Evolutionary conservation across 2,113 vertebrate species (phyloP), one percentile per base, ranked within the genome.

Genomic region (Nycticebus coucang): DNA sequence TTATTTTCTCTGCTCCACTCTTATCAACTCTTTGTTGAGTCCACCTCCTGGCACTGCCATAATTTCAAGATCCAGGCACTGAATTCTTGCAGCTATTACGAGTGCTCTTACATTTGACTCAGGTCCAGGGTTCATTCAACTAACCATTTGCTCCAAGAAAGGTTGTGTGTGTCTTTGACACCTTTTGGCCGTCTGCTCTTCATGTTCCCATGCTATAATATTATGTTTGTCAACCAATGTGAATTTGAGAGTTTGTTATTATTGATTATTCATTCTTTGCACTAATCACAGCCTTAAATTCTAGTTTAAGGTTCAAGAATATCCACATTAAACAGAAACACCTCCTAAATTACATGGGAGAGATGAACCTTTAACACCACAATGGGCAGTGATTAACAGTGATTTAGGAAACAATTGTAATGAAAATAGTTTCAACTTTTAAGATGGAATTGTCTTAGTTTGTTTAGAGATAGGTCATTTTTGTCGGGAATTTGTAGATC

Each of bases 121-220:
- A 69, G 22, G 7, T 4, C 13, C 2, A 78, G 22, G 14, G 69
- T 86, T 80, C 45, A 62, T 2, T 60, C 3, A 82, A 72, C 1
- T 86, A 15, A 81, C 2, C 24, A 41, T 19, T 37, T 11, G 21
- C 24, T 77, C 28, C n/a, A 89, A 74, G 53, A 87, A 75, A 68
- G 35, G 1, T 3, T 59, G 18, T 15, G 0, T 4, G 7, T 6
- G 4, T 1, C 17, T 89, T 78, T 77, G 14, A 1, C 9, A 35
- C 11, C 1, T 66, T 80, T 75, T 35, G 24, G 11, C 22, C 91
- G 22, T 55, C 13, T 62, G 15, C 0, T 5, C 5, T 93, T 90
- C 7, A n/a, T 33, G 7, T 21, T 24, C 13, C 35, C 22, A 72
- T 13, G 69, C 26, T 57, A 86, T 14, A 4, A 7, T 66, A 17